These are phyloP conservation scores for Girardia tigrina DNA, from an alignment of 2,888 invertebrate species.

Conservation along the genomic window DNA sequence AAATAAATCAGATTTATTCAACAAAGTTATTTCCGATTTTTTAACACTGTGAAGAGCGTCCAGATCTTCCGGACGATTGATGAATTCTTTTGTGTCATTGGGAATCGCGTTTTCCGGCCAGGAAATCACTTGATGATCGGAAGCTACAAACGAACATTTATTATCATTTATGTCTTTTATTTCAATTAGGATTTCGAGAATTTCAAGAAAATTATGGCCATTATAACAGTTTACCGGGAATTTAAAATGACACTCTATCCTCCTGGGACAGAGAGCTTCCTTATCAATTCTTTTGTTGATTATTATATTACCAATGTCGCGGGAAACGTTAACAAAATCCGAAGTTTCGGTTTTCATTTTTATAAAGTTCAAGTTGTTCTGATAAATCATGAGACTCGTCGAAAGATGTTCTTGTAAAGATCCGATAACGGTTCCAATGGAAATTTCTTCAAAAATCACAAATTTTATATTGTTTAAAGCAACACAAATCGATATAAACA, in stretches of 20 bases:
- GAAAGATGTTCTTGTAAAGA: background rate
- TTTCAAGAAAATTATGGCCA: background rate
- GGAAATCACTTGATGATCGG: background rate
- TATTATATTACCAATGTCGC: background rate
- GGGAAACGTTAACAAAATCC: background rate
- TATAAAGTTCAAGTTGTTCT: background rate
- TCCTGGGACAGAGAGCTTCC: slow-evolving; percentile 15
- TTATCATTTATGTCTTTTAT: slow-evolving; percentile 10
- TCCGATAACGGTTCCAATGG: background rate
- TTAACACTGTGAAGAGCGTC: background rate
- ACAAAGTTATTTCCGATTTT: background rate
- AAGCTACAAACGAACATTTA: background rate
- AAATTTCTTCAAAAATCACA: background rate
- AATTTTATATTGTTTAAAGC: background rate
- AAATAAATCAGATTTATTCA: background rate
- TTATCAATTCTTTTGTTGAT: background rate
- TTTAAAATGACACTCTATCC: background rate
- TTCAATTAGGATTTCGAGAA: slow-evolving; percentile 1
- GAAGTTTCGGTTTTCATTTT: slow-evolving; percentile 13
- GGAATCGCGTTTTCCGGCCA: slow-evolving; percentile 17
- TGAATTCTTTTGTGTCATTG: background rate
- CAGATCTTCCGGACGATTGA: slow-evolving; percentile 6
- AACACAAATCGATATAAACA: background rate
- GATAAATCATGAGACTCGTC: background rate
- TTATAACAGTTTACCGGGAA: slow-evolving; percentile 6